These are phyloP conservation scores for Aphidoletes aphidimyza DNA, from an alignment of 2,888 invertebrate species.

Conservation along the genomic window DNA sequence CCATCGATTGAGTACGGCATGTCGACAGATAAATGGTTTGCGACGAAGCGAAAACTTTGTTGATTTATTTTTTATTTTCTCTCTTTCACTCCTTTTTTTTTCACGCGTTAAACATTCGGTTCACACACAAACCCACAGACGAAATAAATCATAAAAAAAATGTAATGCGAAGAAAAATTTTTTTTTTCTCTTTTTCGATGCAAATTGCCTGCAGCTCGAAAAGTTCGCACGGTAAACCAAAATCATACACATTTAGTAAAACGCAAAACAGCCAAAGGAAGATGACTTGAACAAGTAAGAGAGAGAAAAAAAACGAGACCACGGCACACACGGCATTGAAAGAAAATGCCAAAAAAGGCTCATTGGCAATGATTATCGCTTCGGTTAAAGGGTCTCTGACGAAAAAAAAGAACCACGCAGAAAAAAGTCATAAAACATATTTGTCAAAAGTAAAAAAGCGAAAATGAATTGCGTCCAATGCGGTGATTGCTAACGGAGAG, in stretches of 20 bases:
- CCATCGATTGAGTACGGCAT: background rate
- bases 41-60: slow-evolving; percentile 49
- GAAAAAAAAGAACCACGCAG: background rate
- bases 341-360: slow-evolving; percentile 45
- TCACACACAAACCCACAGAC: slow-evolving; percentile 46
- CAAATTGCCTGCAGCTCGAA: slow-evolving; percentile 46
- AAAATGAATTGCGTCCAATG: slow-evolving; percentile 49
- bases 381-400: slow-evolving; percentile 29
- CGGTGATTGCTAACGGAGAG: slow-evolving; percentile 18
- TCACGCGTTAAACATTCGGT: background rate
- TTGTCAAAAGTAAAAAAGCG: slow-evolving; percentile 47
- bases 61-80: slow-evolving; percentile 20
- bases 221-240: slow-evolving; percentile 46
- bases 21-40: slow-evolving; percentile 34
- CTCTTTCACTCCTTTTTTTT: background rate
- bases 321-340: background rate
- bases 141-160: slow-evolving; percentile 51
- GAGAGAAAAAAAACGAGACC: background rate
- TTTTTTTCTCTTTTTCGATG: slow-evolving; percentile 38
- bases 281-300: background rate
- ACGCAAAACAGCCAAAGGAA: background rate
- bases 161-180: slow-evolving; percentile 38
- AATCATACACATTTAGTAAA: slow-evolving; percentile 13
- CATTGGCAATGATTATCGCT: slow-evolving; percentile 46
- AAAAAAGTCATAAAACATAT: slow-evolving; percentile 49